Evolutionary conservation across 1,140 invertebrate genomes (phyloP).

Genomic region (Arctopsyche grandis): DNA sequence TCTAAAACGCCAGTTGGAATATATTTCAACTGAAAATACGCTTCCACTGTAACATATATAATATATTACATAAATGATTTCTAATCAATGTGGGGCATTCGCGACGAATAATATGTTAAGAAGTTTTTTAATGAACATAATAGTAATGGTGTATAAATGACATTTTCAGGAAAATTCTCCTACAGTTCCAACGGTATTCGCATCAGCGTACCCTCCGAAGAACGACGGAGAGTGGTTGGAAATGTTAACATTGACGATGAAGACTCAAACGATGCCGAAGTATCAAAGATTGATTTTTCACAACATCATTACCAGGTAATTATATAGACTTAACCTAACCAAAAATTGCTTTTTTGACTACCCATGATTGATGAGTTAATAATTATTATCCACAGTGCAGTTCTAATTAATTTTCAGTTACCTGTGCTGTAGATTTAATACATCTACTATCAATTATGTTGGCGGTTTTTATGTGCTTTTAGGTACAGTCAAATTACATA

Average conservation of each 20-base stretch:
- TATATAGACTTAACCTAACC: neutral
- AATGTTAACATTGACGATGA: slow-evolving; percentile 61
- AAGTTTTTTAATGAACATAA: no score
- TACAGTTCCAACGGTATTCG: slow-evolving; percentile 65
- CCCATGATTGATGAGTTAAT: neutral
- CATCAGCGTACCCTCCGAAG: slow-evolving; percentile 63
- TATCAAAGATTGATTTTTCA: slow-evolving; percentile 65
- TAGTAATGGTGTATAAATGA: slow-evolving; percentile 19
- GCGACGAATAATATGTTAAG: no score
- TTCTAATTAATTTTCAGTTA: no score
- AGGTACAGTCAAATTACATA: no score
- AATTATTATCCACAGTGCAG: neutral
- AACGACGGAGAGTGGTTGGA: slow-evolving; percentile 8
- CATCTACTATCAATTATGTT: no score
- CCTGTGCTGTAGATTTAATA: no score
- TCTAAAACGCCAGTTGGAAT: no score
- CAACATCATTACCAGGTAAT: slow-evolving; percentile 64
- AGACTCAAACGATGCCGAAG: slow-evolving; percentile 66
- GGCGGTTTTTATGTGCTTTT: no score
- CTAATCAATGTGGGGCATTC: no score
- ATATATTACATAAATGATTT: neutral
- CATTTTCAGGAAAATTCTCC: slow-evolving; percentile 64
- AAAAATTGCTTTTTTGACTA: neutral
- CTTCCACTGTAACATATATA: no score
- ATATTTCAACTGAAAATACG: no score